phyloP scores from a whole-genome alignment of 92 coral and sea anemone genomes.

The Actinostola sp. region DNA sequence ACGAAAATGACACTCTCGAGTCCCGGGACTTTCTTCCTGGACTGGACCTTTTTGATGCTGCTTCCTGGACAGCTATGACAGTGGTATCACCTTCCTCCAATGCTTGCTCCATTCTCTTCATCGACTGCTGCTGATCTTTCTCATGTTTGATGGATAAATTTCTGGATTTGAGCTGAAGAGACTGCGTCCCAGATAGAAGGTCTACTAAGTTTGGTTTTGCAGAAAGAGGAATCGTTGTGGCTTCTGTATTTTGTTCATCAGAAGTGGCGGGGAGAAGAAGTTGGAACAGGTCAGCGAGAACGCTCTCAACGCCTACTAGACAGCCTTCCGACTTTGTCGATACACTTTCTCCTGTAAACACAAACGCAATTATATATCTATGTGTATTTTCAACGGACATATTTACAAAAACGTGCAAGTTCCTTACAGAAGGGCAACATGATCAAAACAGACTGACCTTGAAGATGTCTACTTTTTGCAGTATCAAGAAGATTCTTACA shows the following conservation, averaged over 20 bases:
- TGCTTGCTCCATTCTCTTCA: slow-evolving; percentile 72
- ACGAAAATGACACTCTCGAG: slow-evolving; percentile 44
- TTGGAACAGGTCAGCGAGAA: slow-evolving; percentile 56
- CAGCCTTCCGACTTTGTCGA: slow-evolving; percentile 27
- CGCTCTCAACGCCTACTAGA: slow-evolving; percentile 54
- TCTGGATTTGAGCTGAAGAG: slow-evolving; percentile 62
- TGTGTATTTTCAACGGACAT: no score
- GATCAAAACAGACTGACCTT: slow-evolving; percentile 43
- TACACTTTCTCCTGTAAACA: slow-evolving; percentile 13
- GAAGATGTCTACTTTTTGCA: slow-evolving; percentile 68
- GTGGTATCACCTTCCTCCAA: slow-evolving; percentile 83
- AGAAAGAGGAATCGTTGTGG: slow-evolving; percentile 21
- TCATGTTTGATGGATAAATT: slow-evolving; percentile 46
- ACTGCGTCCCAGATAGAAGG: slow-evolving; percentile 63
- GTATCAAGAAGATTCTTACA: slow-evolving; percentile 80
- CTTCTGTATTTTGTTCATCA: slow-evolving; percentile 34
- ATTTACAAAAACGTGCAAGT: not conserved
- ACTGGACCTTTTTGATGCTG: slow-evolving; percentile 13
- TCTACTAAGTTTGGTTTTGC: slow-evolving; percentile 58
- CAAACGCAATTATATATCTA: not conserved
- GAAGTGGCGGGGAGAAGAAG: slow-evolving; percentile 16
- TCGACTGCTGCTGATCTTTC: slow-evolving; percentile 53
- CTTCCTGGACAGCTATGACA: slow-evolving; percentile 60
- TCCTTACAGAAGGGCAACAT: not conserved
- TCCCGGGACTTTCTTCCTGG: slow-evolving; percentile 16